Evolutionary conservation across 2,888 invertebrate genomes (phyloP).

Genomic region (Dastarcus helophoroides): DNA sequence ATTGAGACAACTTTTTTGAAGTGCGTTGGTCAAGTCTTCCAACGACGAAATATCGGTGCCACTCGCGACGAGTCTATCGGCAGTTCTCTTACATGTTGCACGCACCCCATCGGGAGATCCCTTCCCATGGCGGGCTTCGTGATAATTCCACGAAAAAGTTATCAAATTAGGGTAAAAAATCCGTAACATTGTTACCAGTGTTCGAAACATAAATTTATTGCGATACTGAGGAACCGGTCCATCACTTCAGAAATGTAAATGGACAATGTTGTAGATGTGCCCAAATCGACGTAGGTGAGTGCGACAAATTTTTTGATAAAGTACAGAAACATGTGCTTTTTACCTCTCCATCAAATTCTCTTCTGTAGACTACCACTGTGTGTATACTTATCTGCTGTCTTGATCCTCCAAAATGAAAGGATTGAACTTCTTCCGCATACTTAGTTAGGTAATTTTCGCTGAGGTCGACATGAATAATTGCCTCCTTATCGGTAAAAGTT

Average conservation of each 20-base stretch:
- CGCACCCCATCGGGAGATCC: slow-evolving; percentile 20
- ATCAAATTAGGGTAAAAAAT: slow-evolving; percentile 2
- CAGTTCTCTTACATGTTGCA: slow-evolving; percentile 23
- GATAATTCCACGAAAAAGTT: slow-evolving; percentile 21
- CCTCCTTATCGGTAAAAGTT: slow-evolving; percentile 11
- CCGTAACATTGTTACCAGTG: slow-evolving; percentile 5
- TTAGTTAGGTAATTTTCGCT: slow-evolving; percentile 15
- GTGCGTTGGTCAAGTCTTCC: slow-evolving; percentile 2
- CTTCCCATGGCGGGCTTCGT: slow-evolving; percentile 24
- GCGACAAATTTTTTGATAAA: slow-evolving; percentile 19
- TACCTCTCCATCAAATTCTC: too few relatives aligned
- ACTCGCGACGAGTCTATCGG: slow-evolving; percentile 14
- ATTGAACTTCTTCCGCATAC: slow-evolving; percentile 15
- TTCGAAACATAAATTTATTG: slow-evolving; percentile 13
- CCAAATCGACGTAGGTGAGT: slow-evolving; percentile 24
- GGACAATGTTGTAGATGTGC: slow-evolving; percentile 22
- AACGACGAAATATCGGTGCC: slow-evolving; percentile 7
- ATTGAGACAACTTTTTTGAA: slow-evolving; percentile 5
- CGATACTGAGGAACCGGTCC: slow-evolving; percentile 20
- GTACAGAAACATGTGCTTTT: slow-evolving; percentile 9
- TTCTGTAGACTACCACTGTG: slow-evolving; percentile 28
- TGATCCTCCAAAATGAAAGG: slow-evolving; percentile 18
- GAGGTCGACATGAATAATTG: slow-evolving; percentile 15
- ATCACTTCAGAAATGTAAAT: slow-evolving; percentile 19
- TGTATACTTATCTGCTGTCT: slow-evolving; percentile 21